Percentiles rank a stretch among this genome's conserved stretches.
phyloP scores from a whole-genome alignment of 2,797 vertebrate species.

The Molossus molossus region DNA sequence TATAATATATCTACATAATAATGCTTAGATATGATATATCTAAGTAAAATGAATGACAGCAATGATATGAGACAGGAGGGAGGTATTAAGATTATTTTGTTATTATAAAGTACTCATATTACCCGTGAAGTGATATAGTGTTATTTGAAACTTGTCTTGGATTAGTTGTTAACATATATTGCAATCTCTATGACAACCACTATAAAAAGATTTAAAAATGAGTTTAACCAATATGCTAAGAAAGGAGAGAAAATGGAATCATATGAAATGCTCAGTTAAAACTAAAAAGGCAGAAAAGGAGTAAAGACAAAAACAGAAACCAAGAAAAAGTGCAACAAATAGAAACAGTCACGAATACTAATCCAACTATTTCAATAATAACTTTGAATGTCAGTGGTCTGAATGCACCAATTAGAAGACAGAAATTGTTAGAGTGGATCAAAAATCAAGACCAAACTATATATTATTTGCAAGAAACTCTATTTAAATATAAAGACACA shows the following conservation, averaged over 20 bases:
- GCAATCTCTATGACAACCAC: not conserved
- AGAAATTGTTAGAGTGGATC: not conserved
- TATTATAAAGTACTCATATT: not conserved
- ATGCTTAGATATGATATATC: not conserved
- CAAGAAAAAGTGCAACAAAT: not conserved
- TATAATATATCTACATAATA: not conserved
- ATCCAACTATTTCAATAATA: not conserved
- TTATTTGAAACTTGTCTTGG: not conserved
- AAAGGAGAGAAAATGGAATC: not conserved
- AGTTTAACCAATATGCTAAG: not conserved
- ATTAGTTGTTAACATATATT: not conserved
- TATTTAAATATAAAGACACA: not conserved
- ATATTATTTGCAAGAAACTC: not conserved
- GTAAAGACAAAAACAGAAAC: not conserved
- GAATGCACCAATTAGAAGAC: not conserved
- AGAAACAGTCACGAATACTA: not conserved
- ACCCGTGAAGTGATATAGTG: not conserved
- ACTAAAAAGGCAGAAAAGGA: not conserved
- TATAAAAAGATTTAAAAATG: not conserved
- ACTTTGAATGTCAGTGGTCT: not conserved
- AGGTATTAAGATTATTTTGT: not conserved
- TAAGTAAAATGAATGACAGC: constrained; percentile 6
- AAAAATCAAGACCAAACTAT: not conserved
- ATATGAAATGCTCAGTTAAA: constrained; percentile 20
- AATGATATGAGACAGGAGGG: not conserved